Evolutionary conservation across 2,113 vertebrate species (phyloP), one percentile per base, ranked within the genome.

Genomic region (Phalacrocorax carbo): DNA sequence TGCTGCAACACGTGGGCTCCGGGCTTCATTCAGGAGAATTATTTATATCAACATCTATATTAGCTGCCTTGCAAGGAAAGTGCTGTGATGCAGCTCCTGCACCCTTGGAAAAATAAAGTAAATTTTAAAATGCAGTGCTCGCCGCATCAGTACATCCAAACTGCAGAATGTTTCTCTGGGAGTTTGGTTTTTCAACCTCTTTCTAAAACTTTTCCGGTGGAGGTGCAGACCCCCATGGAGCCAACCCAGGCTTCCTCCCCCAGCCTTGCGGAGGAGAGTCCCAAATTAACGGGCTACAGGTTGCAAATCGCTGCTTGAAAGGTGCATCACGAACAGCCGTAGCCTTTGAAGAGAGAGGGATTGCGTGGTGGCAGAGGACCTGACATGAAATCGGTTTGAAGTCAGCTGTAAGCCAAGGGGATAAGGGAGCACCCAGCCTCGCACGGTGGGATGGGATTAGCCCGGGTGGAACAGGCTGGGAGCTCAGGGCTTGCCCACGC

Each of bases 1-100:
- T 88, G 92, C 86, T 48, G 26, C 2, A 19, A 23, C 76, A 82
- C 49, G 48, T 82, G 88, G 78, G 86, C 84, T 81, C 66, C 66
- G 11, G 73, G 68, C 82, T 95, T 49, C 36, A 1, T 62, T 93
- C 2, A 0, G 71, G 60, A 81, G 68, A 46, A 94, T 92, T 94
- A 94, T 93, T 96, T 94, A 90, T 93, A 88, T 83, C 72, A 60
- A 29, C 68, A 22, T 86, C 76, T 86, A 8, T 49, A 65, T 68
- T 36, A 52, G 75, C 62, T 82, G 93, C 89, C 84, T 68, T 5
- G 75, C 61, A 82, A 49, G 11, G n/a, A 55, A 13, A 18, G 54
- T 3, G 1, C 65, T 51, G 32, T 4, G 0, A 6, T 34, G 42
- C 65, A 71, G 81, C 82, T 91, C 81, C 79, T 70, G 80, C 66